phyloP scores from a whole-genome alignment of 2,113 vertebrate species.

The Benitochromis conjunctus region DNA sequence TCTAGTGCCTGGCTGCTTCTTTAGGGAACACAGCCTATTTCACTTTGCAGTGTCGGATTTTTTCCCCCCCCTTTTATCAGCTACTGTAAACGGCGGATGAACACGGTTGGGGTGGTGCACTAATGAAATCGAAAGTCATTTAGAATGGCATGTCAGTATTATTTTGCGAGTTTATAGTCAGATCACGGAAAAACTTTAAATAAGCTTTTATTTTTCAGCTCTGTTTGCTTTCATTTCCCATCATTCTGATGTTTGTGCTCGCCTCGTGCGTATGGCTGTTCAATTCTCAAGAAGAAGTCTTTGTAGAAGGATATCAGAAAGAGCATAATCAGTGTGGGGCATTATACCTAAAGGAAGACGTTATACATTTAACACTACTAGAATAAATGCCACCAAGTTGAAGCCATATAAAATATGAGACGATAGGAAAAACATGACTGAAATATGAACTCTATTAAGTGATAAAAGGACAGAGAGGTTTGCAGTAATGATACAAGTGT shows the following conservation, averaged over 20 bases:
- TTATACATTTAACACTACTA: background rate
- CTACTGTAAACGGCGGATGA: constrained; percentile 22
- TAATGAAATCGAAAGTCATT: constrained; percentile 15
- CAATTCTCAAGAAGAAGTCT: constrained; percentile 12
- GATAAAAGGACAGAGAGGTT: constrained; percentile 24
- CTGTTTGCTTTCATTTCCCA: background rate
- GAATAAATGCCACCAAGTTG: constrained; percentile 9
- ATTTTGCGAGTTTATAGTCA: constrained; percentile 1
- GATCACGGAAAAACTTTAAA: constrained; percentile 1
- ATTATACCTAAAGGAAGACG: background rate
- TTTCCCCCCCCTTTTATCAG: background rate
- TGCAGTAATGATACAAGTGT: constrained; percentile 62
- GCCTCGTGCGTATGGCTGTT: background rate
- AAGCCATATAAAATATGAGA: constrained; percentile 51
- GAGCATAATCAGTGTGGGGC: constrained; percentile 1
- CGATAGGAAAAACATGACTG: background rate
- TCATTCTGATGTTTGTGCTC: constrained; percentile 1
- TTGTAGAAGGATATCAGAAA: background rate
- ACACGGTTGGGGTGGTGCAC: background rate
- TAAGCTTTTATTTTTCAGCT: constrained; percentile 1
- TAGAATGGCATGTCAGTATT: constrained; percentile 54
- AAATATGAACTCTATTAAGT: constrained; percentile 26
- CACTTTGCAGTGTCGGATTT: constrained; percentile 13
- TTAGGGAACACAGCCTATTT: constrained; percentile 49
- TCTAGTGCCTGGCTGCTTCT: constrained; percentile 56